Evolutionary conservation across 2,888 invertebrate species (phyloP).

Genomic region (Oscheius sp.): DNA sequence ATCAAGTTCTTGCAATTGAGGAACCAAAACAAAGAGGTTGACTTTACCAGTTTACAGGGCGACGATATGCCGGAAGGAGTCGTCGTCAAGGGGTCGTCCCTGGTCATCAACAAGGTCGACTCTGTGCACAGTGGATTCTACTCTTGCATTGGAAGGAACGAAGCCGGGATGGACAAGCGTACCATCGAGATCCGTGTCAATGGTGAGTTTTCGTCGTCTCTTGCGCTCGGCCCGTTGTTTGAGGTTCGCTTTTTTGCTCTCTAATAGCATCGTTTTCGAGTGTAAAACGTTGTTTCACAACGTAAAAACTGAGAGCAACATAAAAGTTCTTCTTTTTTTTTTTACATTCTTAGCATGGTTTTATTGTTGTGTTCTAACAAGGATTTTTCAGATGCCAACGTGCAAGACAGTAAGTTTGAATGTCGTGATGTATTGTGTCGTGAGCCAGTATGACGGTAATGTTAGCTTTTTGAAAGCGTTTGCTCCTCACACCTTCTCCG

Average conservation of each 20-base stretch:
- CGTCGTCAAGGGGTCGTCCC: background rate
- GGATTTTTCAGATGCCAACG: slow-evolving; percentile 32
- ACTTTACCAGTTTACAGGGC: slow-evolving; percentile 12
- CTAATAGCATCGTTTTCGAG: background rate
- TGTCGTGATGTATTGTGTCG: slow-evolving; percentile 22
- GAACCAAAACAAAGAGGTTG: slow-evolving; percentile 17
- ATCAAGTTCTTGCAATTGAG: slow-evolving; percentile 18
- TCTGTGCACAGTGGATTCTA: slow-evolving; percentile 54
- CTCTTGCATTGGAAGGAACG: slow-evolving; percentile 47
- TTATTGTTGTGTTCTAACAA: slow-evolving; percentile 26
- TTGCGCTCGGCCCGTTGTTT: background rate
- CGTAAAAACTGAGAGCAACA: background rate
- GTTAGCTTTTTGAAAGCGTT: background rate
- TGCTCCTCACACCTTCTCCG: background rate
- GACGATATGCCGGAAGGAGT: slow-evolving; percentile 24
- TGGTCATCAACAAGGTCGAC: slow-evolving; percentile 41
- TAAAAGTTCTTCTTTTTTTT: background rate
- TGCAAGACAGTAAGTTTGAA: slow-evolving; percentile 23
- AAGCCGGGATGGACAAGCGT: slow-evolving; percentile 44
- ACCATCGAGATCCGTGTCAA: slow-evolving; percentile 51
- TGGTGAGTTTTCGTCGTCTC: slow-evolving; percentile 40
- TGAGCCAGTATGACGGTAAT: slow-evolving; percentile 9
- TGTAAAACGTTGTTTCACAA: background rate
- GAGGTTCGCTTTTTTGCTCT: background rate
- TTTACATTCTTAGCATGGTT: slow-evolving; percentile 16